phyloP scores from a whole-genome alignment of 2,113 vertebrate genomes.

The Phylloscopus whistleri region DNA sequence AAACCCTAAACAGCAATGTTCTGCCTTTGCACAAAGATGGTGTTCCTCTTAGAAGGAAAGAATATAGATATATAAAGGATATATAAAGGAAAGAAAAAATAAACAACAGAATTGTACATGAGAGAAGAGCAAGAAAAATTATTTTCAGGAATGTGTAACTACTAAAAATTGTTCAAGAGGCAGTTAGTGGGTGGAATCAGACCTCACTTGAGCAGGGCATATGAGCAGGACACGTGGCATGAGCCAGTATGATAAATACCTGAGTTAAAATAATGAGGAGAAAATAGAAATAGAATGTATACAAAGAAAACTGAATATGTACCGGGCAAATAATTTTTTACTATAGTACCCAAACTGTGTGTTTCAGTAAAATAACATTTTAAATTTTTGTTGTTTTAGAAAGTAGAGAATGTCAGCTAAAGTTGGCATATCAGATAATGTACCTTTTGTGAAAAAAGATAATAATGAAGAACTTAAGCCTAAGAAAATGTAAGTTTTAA shows the following conservation, averaged over 20 bases:
- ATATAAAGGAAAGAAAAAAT: background rate
- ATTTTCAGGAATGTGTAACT: background rate
- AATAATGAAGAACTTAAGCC: background rate
- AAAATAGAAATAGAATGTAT: background rate
- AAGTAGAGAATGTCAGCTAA: background rate
- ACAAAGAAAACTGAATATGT: background rate
- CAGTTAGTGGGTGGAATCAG: background rate
- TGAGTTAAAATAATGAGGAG: background rate
- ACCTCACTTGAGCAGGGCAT: background rate
- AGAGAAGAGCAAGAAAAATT: background rate
- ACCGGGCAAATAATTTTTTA: background rate
- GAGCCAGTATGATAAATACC: background rate
- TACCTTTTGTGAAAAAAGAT: background rate
- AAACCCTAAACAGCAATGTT: background rate
- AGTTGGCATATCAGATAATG: background rate
- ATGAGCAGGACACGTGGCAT: background rate
- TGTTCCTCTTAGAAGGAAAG: background rate
- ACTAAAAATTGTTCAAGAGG: background rate
- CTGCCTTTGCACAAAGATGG: background rate
- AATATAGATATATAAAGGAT: background rate
- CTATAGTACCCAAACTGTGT: background rate
- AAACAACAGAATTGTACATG: rapidly evolving
- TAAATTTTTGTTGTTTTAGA: background rate
- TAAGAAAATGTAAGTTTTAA: background rate
- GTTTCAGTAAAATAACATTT: background rate